phyloP scores from a whole-genome alignment of 2,113 vertebrate species.

The Piliocolobus tephrosceles region DNA sequence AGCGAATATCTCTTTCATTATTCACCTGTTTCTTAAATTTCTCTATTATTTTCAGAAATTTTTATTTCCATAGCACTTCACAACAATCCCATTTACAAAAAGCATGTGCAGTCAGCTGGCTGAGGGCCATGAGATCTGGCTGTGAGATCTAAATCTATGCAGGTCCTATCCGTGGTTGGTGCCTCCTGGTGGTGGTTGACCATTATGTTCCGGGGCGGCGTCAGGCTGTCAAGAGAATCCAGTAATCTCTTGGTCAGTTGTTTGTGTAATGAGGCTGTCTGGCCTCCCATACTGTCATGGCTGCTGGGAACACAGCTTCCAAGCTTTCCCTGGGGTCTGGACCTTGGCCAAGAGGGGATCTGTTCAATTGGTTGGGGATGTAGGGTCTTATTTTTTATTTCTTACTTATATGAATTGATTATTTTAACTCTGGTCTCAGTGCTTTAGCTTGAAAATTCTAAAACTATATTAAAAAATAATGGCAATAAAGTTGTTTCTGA shows the following conservation, averaged over 20 bases:
- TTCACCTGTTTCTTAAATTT: neutral
- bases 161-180: neutral
- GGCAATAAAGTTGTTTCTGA: neutral
- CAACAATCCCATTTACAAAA: neutral
- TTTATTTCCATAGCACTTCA: neutral
- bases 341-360: too few relatives aligned
- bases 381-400: neutral
- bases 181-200: neutral
- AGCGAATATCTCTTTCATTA: neutral
- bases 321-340: too few relatives aligned
- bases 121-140: too few relatives aligned
- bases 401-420: neutral
- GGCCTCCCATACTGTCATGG: too few relatives aligned
- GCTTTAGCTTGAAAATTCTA: neutral
- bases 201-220: neutral
- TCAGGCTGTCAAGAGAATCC: neutral
- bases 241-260: neutral
- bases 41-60: neutral
- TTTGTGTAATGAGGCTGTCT: neutral
- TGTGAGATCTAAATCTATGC: neutral
- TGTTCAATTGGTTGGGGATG: too few relatives aligned
- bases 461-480: neutral
- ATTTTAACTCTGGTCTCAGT: neutral
- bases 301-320: too few relatives aligned
- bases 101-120: neutral